Base-by-base conservation (phyloP, 2,113 vertebrate species). In the Todiramphus chloris region DNA sequence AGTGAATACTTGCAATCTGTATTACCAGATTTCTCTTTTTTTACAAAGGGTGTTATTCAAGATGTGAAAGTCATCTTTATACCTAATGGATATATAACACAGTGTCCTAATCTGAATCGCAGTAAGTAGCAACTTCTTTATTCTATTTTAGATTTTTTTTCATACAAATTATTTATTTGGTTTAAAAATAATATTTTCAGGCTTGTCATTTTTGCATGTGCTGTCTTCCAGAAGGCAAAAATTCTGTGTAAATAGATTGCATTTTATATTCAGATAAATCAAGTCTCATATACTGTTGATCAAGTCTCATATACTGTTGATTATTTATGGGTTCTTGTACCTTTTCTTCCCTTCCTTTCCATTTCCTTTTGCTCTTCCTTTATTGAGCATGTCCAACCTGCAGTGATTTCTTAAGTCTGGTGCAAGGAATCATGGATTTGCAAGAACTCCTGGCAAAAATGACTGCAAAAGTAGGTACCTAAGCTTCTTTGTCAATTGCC, bases 351-450 rank as follows among this genome's bases (percentile, higher is more conserved):
- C 63, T 91, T 96, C 59, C 80, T 39, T 92, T 74, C 48, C 14
- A 4, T 90, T 90, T 74, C 37, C 83, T 75, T 86, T 78, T 35
- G 35, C 75, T 87, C 56, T 98, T 98, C 97, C 94, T 96, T 97
- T 97, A 81, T 99, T 97, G 98, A 99, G 99, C 99, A 81, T 99
- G 99, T 95, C 99, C 99, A 9, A 99, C 99, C 87, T 99, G 99
- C 98, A 99, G 99, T 92, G 99, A 99, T 97, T 99, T 99, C 97
- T 98, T 99, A 96, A 99, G 98, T 97, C 98, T 99, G 90, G 99
- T 99, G 48, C 99, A 99, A 98, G 99, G 99, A 97, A 99, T 99
- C 97, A 99, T 99, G 99, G 99, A 99, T 97, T 98, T 99, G 55
- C 99, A 99, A 98, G 99, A 99, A 77, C 98, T 99, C 35, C 97